A percentile compares a stretch with the other conserved stretches of the same genome.
Evolutionary conservation across 2,797 vertebrate species (phyloP).

Genomic region (Brachyrhaphis roseni): DNA sequence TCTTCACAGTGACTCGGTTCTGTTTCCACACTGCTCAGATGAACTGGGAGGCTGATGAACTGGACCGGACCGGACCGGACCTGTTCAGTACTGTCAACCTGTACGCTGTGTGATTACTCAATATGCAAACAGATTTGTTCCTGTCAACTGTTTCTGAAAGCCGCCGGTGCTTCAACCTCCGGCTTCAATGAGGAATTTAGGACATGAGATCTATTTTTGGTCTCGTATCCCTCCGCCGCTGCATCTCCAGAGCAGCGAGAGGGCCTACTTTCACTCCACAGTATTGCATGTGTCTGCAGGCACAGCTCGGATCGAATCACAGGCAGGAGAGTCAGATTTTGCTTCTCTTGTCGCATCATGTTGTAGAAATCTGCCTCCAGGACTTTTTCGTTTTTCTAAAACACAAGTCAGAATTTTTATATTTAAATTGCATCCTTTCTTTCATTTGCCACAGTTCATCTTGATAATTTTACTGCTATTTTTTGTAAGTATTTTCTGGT

Average conservation of each 20-base stretch:
- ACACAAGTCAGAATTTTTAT: not conserved
- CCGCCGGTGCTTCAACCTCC: not conserved
- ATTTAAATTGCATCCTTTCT: not conserved
- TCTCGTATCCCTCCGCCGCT: conserved; percentile 40
- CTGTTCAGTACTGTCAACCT: not conserved
- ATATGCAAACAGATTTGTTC: conserved; percentile 6
- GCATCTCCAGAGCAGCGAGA: conserved; percentile 27
- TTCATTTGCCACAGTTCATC: not conserved
- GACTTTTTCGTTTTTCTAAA: not conserved
- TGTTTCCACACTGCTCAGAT: conserved; percentile 16
- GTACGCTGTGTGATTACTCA: conserved; percentile 10
- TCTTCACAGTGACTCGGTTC: conserved; percentile 7
- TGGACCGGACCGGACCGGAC: not conserved
- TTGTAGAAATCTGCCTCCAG: not conserved
- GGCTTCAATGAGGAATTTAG: conserved; percentile 62
- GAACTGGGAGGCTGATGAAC: not conserved
- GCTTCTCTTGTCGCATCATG: not conserved
- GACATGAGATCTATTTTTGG: conserved; percentile 71
- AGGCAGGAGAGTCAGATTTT: not conserved
- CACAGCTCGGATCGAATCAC: conserved; percentile 9
- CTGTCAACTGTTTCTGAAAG: conserved; percentile 11
- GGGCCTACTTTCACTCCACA: conserved; percentile 42
- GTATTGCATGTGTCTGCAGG: conserved; percentile 20
- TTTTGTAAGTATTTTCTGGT: not conserved
- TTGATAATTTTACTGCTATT: not conserved